Evolutionary conservation across 2,797 vertebrate species (phyloP), one percentile per base, ranked within the genome.

Genomic region (Jordanella pulchra): DNA sequence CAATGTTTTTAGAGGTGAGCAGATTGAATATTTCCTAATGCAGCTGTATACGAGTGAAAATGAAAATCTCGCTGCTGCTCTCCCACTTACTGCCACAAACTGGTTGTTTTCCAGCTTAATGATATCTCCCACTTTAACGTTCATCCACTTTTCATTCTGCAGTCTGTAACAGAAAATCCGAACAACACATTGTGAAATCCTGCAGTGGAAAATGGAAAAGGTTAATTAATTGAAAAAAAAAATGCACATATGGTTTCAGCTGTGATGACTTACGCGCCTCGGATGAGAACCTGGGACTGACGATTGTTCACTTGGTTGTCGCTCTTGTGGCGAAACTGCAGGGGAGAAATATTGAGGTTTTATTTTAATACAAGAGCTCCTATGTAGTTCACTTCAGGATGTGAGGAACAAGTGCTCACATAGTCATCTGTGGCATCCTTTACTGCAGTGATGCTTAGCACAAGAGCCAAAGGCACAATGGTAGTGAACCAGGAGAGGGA

Each of bases 401-500:
- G 47, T 1, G 11, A 42, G 25, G 10, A 71, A 67, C 27, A 12
- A 0, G 50, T n/a, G 86, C 97, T 97, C 92, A 98, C 97, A 1
- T 96, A 98, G 91, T 99, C 97, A 32, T 98, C 97, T 0, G 96
- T 97, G 86, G 97, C 97, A 27, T 98, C 97, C 93, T 99, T 99
- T 68, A 98, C 96, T 75, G 97, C 97, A 23, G 97, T 98, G 94
- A 99, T 97, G 91, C 95, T 96, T 80, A 99, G 94, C 86, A 99
- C 97, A 68, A 98, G 95, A 86, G 96, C 97, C 93, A 99, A 96
- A 97, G 97, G 97, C 97, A 99, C 97, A 0, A 99, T 99, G 93
- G 97, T 99, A 86, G 97, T 99, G 95, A 97, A 99, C 97, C 97
- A 99, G 81, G 97, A 97, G 60, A 99, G 93, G 0, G 97, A 98